Conservation (phyloP, 2,797 vertebrate species). For the Champsocephalus esox region DNA sequence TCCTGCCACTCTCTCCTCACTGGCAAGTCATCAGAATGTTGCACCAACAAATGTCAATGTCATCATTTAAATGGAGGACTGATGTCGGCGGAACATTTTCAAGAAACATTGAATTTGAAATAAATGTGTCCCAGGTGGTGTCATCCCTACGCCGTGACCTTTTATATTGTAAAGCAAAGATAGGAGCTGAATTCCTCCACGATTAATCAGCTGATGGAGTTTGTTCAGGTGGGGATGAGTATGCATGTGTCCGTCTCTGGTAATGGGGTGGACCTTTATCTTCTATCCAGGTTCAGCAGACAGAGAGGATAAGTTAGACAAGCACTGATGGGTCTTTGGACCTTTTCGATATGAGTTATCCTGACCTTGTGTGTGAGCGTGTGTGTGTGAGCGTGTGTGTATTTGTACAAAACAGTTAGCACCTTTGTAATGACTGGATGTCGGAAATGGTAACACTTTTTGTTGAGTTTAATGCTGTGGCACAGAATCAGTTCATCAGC, state of each 20-base stretch:
- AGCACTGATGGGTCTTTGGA: conserved; percentile 77
- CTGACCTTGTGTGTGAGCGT: conserved; percentile 59
- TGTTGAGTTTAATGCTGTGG: conserved; percentile 68
- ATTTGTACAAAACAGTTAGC: conserved; percentile 71
- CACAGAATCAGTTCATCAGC: conserved; percentile 79
- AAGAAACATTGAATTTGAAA: conserved; percentile 52
- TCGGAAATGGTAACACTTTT: conserved; percentile 70
- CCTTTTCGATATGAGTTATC: conserved; percentile 66
- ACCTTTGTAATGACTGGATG: conserved; percentile 80
- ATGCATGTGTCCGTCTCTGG: conserved; percentile 73
- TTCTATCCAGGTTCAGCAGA: conserved; percentile 68
- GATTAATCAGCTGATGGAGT: conserved; percentile 66
- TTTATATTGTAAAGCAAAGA: conserved; percentile 65
- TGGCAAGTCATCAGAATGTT: conserved; percentile 68
- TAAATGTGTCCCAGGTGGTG: conserved; percentile 48
- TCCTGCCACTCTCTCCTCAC: conserved; percentile 52
- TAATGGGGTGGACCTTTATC: conserved; percentile 57
- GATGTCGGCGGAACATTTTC: conserved; percentile 69
- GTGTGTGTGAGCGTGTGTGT: conserved; percentile 16
- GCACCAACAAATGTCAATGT: conserved; percentile 66
- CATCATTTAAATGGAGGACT: conserved; percentile 65
- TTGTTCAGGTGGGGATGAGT: conserved; percentile 66
- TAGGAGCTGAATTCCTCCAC: conserved; percentile 63
- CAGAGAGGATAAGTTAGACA: conserved; percentile 61
- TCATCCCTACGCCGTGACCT: conserved; percentile 59